These are phyloP conservation scores for Rhinophrynus dorsalis DNA, from an alignment of 2,797 vertebrate genomes.

Conservation along the genomic window DNA sequence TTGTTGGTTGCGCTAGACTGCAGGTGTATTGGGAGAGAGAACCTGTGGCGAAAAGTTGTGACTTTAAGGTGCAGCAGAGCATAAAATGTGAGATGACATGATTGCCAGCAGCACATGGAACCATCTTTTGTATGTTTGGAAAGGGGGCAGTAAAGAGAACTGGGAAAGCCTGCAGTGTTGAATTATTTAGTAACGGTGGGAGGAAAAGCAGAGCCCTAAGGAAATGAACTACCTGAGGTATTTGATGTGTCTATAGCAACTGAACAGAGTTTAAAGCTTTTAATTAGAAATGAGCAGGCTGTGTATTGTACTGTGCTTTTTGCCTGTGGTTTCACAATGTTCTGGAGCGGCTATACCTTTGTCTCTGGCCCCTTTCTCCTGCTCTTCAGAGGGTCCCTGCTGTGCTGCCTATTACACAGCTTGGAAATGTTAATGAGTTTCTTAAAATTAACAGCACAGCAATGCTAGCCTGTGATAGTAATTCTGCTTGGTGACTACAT, in stretches of 20 bases:
- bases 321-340: slow-evolving; percentile 15
- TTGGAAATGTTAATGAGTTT: slow-evolving; percentile 51
- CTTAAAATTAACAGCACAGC: slow-evolving; percentile 32
- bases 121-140: slow-evolving; percentile 59
- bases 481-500: no score
- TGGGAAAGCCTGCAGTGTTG: not conserved
- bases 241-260: slow-evolving; percentile 11
- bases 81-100: slow-evolving; percentile 58
- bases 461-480: not conserved
- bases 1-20: slow-evolving; percentile 1
- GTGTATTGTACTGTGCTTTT: slow-evolving; percentile 34
- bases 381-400: not conserved
- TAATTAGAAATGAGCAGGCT: slow-evolving; percentile 45
- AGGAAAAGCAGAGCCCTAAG: not conserved
- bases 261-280: slow-evolving; percentile 37
- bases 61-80: slow-evolving; percentile 60
- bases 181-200: slow-evolving; percentile 47
- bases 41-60: slow-evolving; percentile 24
- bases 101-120: slow-evolving; percentile 53
- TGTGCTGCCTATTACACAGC: slow-evolving; percentile 43
- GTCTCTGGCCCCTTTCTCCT: slow-evolving; percentile 8
- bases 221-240: slow-evolving; percentile 11
- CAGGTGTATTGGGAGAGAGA: not conserved
- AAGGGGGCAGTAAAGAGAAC: slow-evolving; percentile 44
- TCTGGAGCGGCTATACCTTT: slow-evolving; percentile 24